Evolutionary conservation across 2,113 vertebrate species (phyloP).

Genomic region (Fukomys damarensis): DNA sequence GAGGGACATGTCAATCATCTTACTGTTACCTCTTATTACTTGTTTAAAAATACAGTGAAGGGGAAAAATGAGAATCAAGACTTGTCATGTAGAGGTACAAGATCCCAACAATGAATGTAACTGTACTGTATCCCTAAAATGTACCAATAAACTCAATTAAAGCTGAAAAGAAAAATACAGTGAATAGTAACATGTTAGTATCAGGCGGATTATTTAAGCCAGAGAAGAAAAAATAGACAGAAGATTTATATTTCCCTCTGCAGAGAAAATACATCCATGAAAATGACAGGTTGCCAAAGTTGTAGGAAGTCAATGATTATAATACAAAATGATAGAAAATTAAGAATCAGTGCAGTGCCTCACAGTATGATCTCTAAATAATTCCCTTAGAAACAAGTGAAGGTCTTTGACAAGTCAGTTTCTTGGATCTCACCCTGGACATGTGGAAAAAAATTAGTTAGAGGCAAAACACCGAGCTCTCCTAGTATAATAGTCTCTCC

Average conservation of each 20-base stretch:
- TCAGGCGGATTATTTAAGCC: neutral
- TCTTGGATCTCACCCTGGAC: neutral
- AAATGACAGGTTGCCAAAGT: neutral
- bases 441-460: neutral
- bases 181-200: neutral
- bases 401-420: neutral
- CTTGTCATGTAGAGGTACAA: no score
- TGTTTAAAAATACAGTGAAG: constrained; percentile 3
- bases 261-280: neutral
- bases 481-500: neutral
- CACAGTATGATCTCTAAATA: neutral
- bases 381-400: neutral
- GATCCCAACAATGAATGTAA: no score
- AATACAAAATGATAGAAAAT: neutral
- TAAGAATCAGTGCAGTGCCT: neutral
- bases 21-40: neutral
- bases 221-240: neutral
- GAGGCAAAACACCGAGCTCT: neutral
- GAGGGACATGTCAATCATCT: neutral
- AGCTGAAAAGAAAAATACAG: neutral
- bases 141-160: no score
- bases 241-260: neutral
- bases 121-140: no score
- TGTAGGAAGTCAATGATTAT: neutral
- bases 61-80: no score